phyloP scores from a whole-genome alignment of 2,797 vertebrate genomes.

The Sternotherus odoratus region DNA sequence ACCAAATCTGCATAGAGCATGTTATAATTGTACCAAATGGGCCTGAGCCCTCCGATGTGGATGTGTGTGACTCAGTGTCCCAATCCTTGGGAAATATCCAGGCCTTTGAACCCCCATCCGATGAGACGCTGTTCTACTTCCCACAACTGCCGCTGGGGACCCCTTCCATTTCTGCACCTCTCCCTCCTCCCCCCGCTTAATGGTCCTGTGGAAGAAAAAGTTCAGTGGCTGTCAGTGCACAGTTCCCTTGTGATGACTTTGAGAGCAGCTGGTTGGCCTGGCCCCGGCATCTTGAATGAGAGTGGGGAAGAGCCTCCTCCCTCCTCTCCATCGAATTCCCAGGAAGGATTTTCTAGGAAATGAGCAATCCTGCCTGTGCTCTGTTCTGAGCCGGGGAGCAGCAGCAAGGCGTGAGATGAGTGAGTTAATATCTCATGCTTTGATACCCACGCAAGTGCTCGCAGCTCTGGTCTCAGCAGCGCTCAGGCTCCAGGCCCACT shows the following conservation, averaged over 20 bases:
- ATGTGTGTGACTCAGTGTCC: not conserved
- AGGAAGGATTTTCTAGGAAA: not conserved
- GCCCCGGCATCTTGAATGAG: accelerated
- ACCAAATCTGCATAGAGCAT: not conserved
- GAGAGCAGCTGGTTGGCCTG: not conserved
- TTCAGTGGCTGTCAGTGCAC: not conserved
- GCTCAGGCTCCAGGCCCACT: not conserved
- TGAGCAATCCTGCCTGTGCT: not conserved
- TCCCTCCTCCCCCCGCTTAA: too few relatives aligned
- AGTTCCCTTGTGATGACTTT: not conserved
- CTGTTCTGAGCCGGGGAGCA: not conserved
- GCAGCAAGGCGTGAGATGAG: not conserved
- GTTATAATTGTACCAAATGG: not conserved
- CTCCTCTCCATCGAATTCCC: not conserved
- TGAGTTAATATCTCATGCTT: not conserved
- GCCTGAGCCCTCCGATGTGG: not conserved
- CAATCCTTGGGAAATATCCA: too few relatives aligned
- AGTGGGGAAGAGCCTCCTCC: not conserved
- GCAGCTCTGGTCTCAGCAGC: not conserved
- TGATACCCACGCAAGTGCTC: not conserved
- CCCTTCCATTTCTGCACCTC: not conserved
- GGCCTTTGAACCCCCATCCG: not conserved
- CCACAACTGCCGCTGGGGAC: not conserved
- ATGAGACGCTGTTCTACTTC: not conserved
- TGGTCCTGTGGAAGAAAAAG: not conserved